Percentiles rank a stretch among this genome's conserved stretches.
These are phyloP conservation scores for Apis dorsata DNA, from an alignment of 1,140 invertebrate species.

Conservation along the genomic window DNA sequence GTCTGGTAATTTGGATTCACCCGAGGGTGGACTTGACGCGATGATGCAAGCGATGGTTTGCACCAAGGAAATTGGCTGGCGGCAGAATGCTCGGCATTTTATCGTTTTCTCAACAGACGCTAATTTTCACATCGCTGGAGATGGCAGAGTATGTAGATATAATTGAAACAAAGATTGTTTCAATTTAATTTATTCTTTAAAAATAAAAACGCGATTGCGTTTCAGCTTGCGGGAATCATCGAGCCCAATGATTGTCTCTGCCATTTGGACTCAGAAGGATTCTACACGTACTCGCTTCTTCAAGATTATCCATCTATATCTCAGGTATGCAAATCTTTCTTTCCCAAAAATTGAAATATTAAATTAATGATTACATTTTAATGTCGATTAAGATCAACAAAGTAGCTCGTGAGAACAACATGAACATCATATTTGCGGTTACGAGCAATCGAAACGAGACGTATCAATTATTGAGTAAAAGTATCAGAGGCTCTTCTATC, in stretches of 20 bases:
- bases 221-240: slow-evolving; percentile 89
- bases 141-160: slow-evolving; percentile 81
- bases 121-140: slow-evolving; percentile 83
- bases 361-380: not conserved
- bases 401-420: slow-evolving; percentile 84
- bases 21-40: slow-evolving; percentile 90
- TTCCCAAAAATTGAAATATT: not conserved
- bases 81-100: slow-evolving; percentile 82
- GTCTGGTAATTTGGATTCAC: slow-evolving; percentile 86
- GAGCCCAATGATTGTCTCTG: slow-evolving; percentile 92
- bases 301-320: slow-evolving; percentile 87
- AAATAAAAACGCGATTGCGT: not conserved
- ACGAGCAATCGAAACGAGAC: slow-evolving; percentile 43
- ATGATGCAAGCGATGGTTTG: slow-evolving; percentile 88
- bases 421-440: slow-evolving; percentile 89
- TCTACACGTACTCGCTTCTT: slow-evolving; percentile 84
- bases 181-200: not conserved
- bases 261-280: slow-evolving; percentile 84
- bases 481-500: slow-evolving; percentile 84
- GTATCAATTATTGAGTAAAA: slow-evolving; percentile 84
- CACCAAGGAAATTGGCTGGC: slow-evolving; percentile 83
- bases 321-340: slow-evolving; percentile 73
- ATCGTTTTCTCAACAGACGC: slow-evolving; percentile 84
- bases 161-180: not conserved
- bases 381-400: slow-evolving; percentile 67